These are phyloP conservation scores for Neosilurus hyrtlii DNA, from an alignment of 2,797 vertebrate genomes.

Conservation along the genomic window DNA sequence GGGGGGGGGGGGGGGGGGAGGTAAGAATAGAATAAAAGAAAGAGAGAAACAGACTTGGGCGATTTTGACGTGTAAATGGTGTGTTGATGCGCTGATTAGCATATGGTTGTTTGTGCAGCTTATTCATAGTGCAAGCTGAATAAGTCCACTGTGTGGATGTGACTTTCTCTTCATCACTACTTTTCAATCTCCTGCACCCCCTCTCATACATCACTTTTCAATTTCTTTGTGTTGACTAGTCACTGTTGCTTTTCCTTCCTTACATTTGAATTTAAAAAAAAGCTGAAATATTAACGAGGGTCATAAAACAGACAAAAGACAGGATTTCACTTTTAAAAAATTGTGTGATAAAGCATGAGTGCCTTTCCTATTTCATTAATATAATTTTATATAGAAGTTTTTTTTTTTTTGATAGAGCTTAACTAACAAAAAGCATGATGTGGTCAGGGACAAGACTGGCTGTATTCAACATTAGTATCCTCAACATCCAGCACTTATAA, in stretches of 20 bases:
- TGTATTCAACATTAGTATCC: neutral
- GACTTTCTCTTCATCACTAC: constrained; percentile 52
- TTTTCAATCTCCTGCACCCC: constrained; percentile 66
- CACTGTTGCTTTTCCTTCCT: constrained; percentile 63
- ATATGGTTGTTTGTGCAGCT: constrained; percentile 68
- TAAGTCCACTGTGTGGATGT: constrained; percentile 59
- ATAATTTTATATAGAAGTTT: neutral
- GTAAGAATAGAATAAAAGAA: constrained; percentile 45
- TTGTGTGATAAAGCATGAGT: neutral
- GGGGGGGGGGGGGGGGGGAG: constrained; percentile 33
- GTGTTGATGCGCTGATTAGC: constrained; percentile 69
- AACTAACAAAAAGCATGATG: neutral
- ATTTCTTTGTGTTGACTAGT: constrained; percentile 57
- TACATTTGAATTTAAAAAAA: constrained; percentile 44
- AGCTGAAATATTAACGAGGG: neutral
- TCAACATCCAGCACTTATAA: neutral
- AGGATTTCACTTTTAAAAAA: neutral
- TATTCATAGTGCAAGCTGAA: constrained; percentile 60
- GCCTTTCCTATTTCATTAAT: neutral
- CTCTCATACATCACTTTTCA: constrained; percentile 48
- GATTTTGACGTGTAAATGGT: constrained; percentile 75
- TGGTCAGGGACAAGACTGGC: neutral
- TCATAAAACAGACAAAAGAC: neutral
- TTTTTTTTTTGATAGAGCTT: neutral
- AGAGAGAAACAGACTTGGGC: constrained; percentile 61